Evolutionary conservation across 2,888 invertebrate species (phyloP), one percentile per base, ranked within the genome.

Genomic region (Ormyrus rosae): DNA sequence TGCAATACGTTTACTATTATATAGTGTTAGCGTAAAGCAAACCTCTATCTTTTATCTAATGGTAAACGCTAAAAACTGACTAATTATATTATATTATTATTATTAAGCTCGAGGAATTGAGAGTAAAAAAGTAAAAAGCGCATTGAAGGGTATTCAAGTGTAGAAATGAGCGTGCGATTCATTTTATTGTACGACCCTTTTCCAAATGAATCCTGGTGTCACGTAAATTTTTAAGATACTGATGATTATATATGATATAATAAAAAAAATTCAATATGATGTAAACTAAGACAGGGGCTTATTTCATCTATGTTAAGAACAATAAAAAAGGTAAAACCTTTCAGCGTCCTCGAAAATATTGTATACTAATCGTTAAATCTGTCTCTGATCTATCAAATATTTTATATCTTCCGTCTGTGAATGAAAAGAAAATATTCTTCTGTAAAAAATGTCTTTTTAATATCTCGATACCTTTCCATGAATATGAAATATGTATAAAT

Each of bases 351-450:
- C 82, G 10, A 83, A 78, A 85, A 86, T 81, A 83, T 84, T 86
- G 84, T 86, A 86, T 82, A 85, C 84, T 86, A 82, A 85, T 84
- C 84, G 86, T 88, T 87, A 84, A 87, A 79, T 84, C 85, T 88
- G 85, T 88, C 86, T 86, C 85, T 86, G 86, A 86, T 86, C 87
- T 88, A 87, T 87, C 83, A 83, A 86, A 86, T 84, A 86, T 88
- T 88, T 88, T 87, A 87, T 88, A 88, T 88, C 86, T 88, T 85
- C 85, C 84, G 84, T 86, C 87, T 88, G 86, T 86, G 87, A 88
- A 86, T 86, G 86, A 88, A 88, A 88, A 88, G 85, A 87, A 87
- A 86, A 87, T 88, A 88, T 88, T 88, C 88, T 88, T 88, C 88
- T 87, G 86, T 88, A 80, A 85, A 61, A 82, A 56, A 45, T 51